Evolutionary conservation across 2,888 invertebrate species (phyloP), one percentile per base, ranked within the genome.

Genomic region (Zhuqinia jingwanae): DNA sequence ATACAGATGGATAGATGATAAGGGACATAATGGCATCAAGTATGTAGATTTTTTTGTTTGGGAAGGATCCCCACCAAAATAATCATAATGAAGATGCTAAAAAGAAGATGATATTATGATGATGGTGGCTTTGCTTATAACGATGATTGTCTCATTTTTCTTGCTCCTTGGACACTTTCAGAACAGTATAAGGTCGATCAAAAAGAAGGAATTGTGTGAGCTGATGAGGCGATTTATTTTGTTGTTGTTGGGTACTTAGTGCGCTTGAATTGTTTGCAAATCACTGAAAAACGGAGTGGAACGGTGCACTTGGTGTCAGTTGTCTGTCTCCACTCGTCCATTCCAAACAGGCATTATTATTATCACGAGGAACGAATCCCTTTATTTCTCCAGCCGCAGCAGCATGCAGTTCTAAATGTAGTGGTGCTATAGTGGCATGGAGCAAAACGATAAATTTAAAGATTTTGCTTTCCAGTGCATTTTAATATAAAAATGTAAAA

Each of bases 201-300:
- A 56, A 58, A 25, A 20, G 56, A 53, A 53, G 73, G 73, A 47
- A 45, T 47, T 15, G n/a, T 8, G 58, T 36, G 36, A 36, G 58
- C 30, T 75, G 22, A 56, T 75, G 17, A 36, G 13, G 76, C 56
- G 58, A 56, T 75, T 42, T 47, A 22, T 42, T 22, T 13, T 70
- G 20, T 17, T 60, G 45, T 20, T 42, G 30, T 20, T 75, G 75
- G 56, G 53, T 75, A 56, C 75, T 65, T 13, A 42, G 22, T 58
- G 27, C 58, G 6, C 27, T 20, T 36, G 25, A 76, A 36, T 58
- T 58, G 56, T 20, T 76, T 56, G 58, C 42, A 58, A 76, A 76
- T 76, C 76, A 76, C 76, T 85, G 84, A 85, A 85, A 83, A 85
- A 78, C 84, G n/a, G 70, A 56, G 84, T 77, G 84, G 84, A 85